These are phyloP conservation scores for Phataginus tetradactyla DNA, from an alignment of 2,797 vertebrate species.

Conservation along the genomic window DNA sequence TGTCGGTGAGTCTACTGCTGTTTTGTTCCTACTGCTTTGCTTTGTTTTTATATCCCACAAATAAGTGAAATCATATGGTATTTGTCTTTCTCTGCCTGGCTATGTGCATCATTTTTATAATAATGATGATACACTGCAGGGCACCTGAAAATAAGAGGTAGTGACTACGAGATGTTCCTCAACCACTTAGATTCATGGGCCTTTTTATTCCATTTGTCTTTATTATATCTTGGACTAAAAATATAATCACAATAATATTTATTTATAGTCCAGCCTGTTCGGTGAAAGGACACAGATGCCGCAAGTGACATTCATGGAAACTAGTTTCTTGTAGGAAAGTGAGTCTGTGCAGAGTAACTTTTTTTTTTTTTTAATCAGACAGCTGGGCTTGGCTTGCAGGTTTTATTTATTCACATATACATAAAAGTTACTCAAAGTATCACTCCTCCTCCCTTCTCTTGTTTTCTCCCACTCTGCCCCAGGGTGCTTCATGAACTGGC, in stretches of 20 bases:
- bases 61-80: no score
- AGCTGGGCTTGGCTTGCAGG: slow-evolving; percentile 79
- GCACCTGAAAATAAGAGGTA: not conserved
- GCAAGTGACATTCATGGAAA: slow-evolving; percentile 67
- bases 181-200: not conserved
- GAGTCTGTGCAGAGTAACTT: slow-evolving; percentile 73
- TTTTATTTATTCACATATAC: slow-evolving; percentile 80
- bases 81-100: no score
- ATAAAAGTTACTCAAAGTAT: slow-evolving; percentile 76
- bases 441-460: not conserved
- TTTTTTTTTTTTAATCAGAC: slow-evolving; percentile 73
- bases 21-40: no score
- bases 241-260: not conserved
- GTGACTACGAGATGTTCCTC: not conserved
- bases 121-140: not conserved
- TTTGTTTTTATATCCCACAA: no score
- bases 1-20: no score
- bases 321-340: slow-evolving; percentile 73
- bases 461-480: not conserved
- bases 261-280: slow-evolving; percentile 60
- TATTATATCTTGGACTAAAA: slow-evolving; percentile 51
- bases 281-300: slow-evolving; percentile 62
- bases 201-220: not conserved
- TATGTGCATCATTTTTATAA: not conserved
- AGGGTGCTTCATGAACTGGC: slow-evolving; percentile 69